phyloP scores from a whole-genome alignment of 2,888 invertebrate species.

The Muschampia plurimacula region DNA sequence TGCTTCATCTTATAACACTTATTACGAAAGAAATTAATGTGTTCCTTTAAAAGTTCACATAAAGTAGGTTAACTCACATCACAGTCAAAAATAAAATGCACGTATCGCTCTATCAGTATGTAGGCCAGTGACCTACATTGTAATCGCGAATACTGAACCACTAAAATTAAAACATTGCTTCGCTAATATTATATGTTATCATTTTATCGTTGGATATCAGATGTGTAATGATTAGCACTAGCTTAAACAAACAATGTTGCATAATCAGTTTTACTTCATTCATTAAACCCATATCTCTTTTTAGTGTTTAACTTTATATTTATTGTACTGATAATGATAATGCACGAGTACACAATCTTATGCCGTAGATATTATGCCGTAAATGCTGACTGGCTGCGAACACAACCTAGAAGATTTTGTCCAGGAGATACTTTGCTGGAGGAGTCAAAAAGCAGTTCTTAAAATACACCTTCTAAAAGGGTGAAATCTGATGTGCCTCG shows the following conservation, averaged over 20 bases:
- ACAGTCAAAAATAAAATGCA: slow-evolving; percentile 4
- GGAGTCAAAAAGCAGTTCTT: no score
- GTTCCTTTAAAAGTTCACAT: background rate
- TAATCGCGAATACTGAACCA: background rate
- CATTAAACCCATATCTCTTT: background rate
- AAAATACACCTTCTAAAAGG: no score
- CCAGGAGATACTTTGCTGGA: no score
- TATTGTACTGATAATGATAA: no score
- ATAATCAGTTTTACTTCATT: background rate
- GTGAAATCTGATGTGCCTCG: no score
- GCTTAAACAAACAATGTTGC: background rate
- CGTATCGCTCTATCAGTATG: background rate
- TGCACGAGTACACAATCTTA: no score
- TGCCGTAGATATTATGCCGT: no score
- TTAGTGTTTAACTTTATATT: no score
- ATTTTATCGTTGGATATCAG: background rate
- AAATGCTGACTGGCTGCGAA: no score
- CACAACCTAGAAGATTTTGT: no score
- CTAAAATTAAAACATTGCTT: background rate
- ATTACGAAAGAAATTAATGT: no score
- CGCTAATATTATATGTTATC: background rate
- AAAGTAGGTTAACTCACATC: background rate
- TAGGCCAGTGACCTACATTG: background rate
- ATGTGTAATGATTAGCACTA: background rate
- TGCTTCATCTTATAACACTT: no score